Base-by-base conservation (phyloP, 2,888 invertebrate species). In the Thumatha senex region DNA sequence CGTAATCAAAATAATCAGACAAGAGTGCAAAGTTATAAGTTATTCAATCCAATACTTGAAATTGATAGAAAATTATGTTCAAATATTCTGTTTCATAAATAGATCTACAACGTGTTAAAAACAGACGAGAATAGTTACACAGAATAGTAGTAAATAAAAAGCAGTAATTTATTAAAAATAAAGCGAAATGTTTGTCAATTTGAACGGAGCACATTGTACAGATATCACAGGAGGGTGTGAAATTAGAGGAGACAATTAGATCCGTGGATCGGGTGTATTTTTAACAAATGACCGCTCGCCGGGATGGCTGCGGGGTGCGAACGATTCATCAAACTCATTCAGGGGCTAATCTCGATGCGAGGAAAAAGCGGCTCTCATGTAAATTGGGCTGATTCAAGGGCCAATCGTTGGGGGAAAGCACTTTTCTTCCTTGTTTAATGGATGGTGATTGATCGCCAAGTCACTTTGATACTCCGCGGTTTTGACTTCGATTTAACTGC, bases 361-460 rank as follows among this genome's bases (percentile, higher is more conserved):
- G 86, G 90, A 90, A 90, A 90, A 90, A 89, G 89, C 88, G 89
- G 89, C 90, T 90, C 90, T 90, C 90, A 91, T 91, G 91, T 90
- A 91, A 91, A 91, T 91, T 90, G 89, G 89, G 78, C 87, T 86
- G 86, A 89, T 86, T 89, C 80, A 83, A 89, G 89, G 86, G 89
- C 87, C 90, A 88, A 88, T 86, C 86, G 87, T 76, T 80, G 82
- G 88, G 88, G 88, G 86, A 86, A 89, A 89, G 86, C 89, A 84
- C 89, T 89, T 90, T 91, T 91, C 90, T 90, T 89, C 86, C 89
- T 82, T 85, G 84, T 89, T 89, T 91, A 90, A 91, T 89, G 91
- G 91, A 91, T 91, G 90, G 90, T 90, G 91, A 91, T 91, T 89
- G 90, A 91, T 90, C 89, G 90, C 80, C 71, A 79, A 80, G 80